Evolutionary conservation across 2,113 vertebrate species (phyloP).

Genomic region (Symphodus melops): DNA sequence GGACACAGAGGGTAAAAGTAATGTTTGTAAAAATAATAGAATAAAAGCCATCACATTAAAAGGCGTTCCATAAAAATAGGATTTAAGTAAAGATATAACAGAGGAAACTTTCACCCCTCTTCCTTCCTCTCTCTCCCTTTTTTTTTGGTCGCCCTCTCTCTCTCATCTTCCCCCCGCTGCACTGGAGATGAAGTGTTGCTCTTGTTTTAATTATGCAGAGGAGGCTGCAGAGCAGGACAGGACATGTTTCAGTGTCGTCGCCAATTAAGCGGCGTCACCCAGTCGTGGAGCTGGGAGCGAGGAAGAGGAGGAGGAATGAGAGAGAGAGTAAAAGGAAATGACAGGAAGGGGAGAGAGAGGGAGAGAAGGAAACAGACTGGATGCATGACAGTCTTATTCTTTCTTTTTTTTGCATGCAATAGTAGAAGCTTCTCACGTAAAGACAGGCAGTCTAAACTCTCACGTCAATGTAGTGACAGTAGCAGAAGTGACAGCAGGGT

Average conservation of each 20-base stretch:
- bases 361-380: slow-evolving; percentile 15
- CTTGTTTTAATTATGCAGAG: slow-evolving; percentile 74
- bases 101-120: slow-evolving; percentile 24
- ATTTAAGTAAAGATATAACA: slow-evolving; percentile 41
- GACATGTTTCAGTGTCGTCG: slow-evolving; percentile 74
- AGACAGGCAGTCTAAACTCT: slow-evolving; percentile 13
- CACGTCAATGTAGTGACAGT: slow-evolving; percentile 5
- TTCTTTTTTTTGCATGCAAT: slow-evolving; percentile 44
- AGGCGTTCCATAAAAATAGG: slow-evolving; percentile 52
- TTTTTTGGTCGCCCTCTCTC: background rate
- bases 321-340: slow-evolving; percentile 30
- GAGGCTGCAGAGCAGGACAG: slow-evolving; percentile 72
- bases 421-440: slow-evolving; percentile 20
- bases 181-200: slow-evolving; percentile 67
- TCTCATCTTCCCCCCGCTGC: slow-evolving; percentile 49
- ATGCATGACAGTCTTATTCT: slow-evolving; percentile 38
- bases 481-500: background rate
- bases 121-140: background rate
- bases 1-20: slow-evolving; percentile 54
- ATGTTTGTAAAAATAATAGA: slow-evolving; percentile 64
- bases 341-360: slow-evolving; percentile 26
- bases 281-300: slow-evolving; percentile 46
- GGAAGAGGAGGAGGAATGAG: slow-evolving; percentile 31
- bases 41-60: slow-evolving; percentile 55
- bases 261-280: slow-evolving; percentile 75